A percentile compares a stretch with the other conserved stretches of the same genome.
phyloP scores from a whole-genome alignment of 30 jellyfish, hydroid and myxozoan species.

The Mastigias papua region DNA sequence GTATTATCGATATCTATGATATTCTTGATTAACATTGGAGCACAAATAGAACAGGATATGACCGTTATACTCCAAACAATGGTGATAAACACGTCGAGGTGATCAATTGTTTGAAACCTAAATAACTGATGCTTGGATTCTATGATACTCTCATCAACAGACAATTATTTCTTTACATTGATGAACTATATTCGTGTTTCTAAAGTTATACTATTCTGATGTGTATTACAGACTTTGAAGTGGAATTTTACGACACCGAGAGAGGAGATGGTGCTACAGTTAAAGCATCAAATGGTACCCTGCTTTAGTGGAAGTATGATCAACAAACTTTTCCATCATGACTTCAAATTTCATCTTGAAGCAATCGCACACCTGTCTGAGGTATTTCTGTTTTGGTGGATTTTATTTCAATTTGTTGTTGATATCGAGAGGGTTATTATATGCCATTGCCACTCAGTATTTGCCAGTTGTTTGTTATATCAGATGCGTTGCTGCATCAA shows the following conservation, averaged over 20 bases:
- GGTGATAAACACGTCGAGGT: no score
- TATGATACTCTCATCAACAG: no score
- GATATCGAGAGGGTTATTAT: no score
- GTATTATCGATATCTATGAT: no score
- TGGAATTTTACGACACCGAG: slow-evolving; percentile 97
- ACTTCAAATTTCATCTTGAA: slow-evolving; percentile 85
- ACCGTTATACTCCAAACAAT: no score
- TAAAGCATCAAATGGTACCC: slow-evolving; percentile 92
- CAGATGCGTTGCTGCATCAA: not conserved
- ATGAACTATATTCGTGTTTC: not conserved
- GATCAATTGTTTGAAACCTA: no score
- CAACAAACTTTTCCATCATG: slow-evolving; percentile 83
- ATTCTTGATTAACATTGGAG: no score
- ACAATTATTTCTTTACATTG: no score
- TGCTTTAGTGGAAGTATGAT: slow-evolving; percentile 89
- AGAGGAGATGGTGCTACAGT: slow-evolving; percentile 90
- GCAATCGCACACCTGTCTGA: slow-evolving; percentile 79
- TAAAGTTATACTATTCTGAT: not conserved
- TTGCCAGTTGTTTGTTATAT: not conserved
- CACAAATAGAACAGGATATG: no score
- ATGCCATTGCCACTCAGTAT: no score
- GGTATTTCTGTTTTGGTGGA: slow-evolving; percentile 5
- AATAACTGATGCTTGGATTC: not conserved
- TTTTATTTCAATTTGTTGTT: no score
- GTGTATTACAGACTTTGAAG: slow-evolving; percentile 68